Conservation (phyloP, 2,888 invertebrate genomes). For the Prosopocoilus inquinatus region DNA sequence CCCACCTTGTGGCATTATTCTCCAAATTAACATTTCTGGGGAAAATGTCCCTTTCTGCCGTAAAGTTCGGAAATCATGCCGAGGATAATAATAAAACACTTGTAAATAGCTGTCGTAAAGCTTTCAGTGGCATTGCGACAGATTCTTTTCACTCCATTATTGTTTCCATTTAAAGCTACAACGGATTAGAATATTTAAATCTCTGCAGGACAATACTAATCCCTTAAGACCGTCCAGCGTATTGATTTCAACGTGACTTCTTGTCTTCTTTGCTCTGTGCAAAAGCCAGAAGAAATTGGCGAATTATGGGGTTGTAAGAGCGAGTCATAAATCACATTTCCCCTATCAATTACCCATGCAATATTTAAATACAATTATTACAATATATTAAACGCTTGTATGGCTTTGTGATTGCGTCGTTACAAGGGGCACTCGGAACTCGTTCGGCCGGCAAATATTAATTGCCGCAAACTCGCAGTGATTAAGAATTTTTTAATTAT, state of each 20-base stretch:
- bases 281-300: too few relatives aligned
- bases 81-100: slow-evolving; percentile 6
- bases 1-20: slow-evolving; percentile 2
- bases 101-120: slow-evolving; percentile 11
- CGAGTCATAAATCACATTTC: neutral
- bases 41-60: slow-evolving; percentile 2
- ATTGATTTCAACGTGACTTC: too few relatives aligned
- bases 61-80: slow-evolving; percentile 7
- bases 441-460: slow-evolving; percentile 32
- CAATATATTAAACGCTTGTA: slow-evolving; percentile 30
- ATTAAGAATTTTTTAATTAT: slow-evolving; percentile 29
- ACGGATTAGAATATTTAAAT: too few relatives aligned
- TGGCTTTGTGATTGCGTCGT: slow-evolving; percentile 14
- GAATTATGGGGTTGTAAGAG: neutral
- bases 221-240: too few relatives aligned
- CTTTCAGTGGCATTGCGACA: neutral
- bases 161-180: too few relatives aligned
- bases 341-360: slow-evolving; percentile 7
- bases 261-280: too few relatives aligned
- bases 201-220: too few relatives aligned
- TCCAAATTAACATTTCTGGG: slow-evolving; percentile 6
- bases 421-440: slow-evolving; percentile 24
- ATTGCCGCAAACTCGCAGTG: slow-evolving; percentile 27
- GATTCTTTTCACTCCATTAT: too few relatives aligned
- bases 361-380: slow-evolving; percentile 30